phyloP scores from a whole-genome alignment of 2,888 invertebrate species.

The Cryptus armator region DNA sequence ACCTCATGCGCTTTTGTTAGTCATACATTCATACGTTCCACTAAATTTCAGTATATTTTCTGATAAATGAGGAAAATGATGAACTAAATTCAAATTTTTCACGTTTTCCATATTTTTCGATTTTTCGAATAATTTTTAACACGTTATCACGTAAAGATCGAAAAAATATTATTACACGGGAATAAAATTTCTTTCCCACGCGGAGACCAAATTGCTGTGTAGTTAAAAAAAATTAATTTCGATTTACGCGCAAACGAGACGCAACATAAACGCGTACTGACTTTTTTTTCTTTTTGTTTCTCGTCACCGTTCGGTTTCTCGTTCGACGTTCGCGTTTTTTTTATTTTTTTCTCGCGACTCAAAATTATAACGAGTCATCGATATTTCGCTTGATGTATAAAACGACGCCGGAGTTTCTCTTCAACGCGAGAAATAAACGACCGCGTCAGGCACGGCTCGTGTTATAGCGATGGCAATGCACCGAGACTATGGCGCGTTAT shows the following conservation, averaged over 20 bases:
- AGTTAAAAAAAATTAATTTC: background rate
- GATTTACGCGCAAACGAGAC: background rate
- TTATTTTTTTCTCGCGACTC: background rate
- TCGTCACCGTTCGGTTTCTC: background rate
- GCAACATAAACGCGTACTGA: background rate
- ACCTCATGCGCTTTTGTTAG: background rate
- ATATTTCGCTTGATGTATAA: background rate
- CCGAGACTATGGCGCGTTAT: constrained; percentile 7
- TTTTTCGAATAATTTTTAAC: background rate
- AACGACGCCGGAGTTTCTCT: constrained; percentile 1
- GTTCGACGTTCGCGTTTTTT: background rate
- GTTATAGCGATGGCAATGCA: constrained; percentile 11
- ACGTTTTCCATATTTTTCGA: background rate
- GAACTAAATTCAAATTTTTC: background rate
- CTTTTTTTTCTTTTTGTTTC: background rate
- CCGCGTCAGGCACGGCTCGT: background rate
- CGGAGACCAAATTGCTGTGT: background rate
- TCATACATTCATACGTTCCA: background rate
- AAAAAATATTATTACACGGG: background rate
- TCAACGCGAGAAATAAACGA: constrained; percentile 8
- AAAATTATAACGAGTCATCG: constrained; percentile 10
- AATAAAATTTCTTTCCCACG: too few relatives aligned
- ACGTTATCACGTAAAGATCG: background rate
- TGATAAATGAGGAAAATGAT: too few relatives aligned
- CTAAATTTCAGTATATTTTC: background rate